These are phyloP conservation scores for Chirona hameri DNA, from an alignment of 2,888 invertebrate genomes.

Conservation along the genomic window DNA sequence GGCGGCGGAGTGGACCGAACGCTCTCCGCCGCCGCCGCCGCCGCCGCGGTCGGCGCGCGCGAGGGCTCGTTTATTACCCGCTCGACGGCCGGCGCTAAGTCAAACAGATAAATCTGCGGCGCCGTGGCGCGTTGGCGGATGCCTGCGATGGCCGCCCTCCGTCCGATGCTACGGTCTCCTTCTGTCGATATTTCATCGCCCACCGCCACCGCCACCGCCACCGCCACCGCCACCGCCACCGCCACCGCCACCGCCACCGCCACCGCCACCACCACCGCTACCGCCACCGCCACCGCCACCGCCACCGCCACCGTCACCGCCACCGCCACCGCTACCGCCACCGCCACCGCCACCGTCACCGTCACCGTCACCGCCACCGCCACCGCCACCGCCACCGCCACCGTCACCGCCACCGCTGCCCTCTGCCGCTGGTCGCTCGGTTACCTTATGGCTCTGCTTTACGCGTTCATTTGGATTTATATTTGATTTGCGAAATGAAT, in stretches of 20 bases:
- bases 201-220: too few species aligned
- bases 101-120: conserved; percentile 14
- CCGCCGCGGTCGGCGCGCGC: background rate
- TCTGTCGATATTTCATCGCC: background rate
- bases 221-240: too few species aligned
- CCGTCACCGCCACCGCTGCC: background rate
- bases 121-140: background rate
- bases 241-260: too few species aligned
- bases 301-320: too few species aligned
- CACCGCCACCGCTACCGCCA: background rate
- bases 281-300: too few species aligned
- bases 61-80: background rate
- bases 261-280: too few species aligned
- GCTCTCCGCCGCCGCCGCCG: background rate
- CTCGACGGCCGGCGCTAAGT: background rate
- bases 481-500: too few species aligned
- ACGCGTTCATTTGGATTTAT: background rate
- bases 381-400: too few species aligned
- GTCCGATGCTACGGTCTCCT: background rate
- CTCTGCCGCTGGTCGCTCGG: background rate
- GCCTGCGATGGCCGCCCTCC: background rate
- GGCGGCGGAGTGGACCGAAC: background rate
- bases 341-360: too few species aligned
- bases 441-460: background rate
- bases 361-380: too few species aligned